A percentile compares a stretch with the other conserved stretches of the same genome.
Conservation (phyloP, 2,113 vertebrate genomes). For the Pedetes capensis region DNA sequence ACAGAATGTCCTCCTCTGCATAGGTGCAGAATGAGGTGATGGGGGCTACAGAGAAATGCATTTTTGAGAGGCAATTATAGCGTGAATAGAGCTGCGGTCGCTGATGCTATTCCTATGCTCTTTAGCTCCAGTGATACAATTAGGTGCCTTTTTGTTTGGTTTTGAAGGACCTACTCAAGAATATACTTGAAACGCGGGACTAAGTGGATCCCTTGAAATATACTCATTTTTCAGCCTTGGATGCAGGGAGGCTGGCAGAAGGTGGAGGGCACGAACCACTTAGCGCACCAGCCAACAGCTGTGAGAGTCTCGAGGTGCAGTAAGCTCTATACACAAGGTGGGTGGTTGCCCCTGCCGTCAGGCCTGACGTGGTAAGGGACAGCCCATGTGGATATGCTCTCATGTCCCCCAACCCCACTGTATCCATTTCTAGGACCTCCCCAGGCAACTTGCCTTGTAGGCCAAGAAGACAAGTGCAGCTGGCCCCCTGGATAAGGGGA, state of each 20-base stretch:
- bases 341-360: rapidly evolving
- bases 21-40: not conserved
- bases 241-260: not conserved
- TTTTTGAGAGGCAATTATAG: not conserved
- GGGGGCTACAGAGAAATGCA: slow-evolving; percentile 64
- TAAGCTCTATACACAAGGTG: rapidly evolving
- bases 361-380: not conserved
- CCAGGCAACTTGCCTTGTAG: not conserved
- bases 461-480: rapidly evolving
- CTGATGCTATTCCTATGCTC: not conserved
- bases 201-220: slow-evolving; percentile 16
- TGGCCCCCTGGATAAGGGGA: not conserved
- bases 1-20: not conserved
- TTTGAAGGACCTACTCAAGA: slow-evolving; percentile 20
- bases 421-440: rapidly evolving
- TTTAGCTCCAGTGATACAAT: not conserved
- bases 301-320: rapidly evolving
- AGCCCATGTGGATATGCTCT: rapidly evolving
- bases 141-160: slow-evolving; percentile 18
- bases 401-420: rapidly evolving
- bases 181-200: not conserved
- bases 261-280: not conserved
- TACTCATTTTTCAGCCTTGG: not conserved
- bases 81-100: slow-evolving; percentile 46
- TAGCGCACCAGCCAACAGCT: not conserved